A percentile compares a stretch with the other conserved stretches of the same genome.
Conservation (phyloP, 2,797 vertebrate species). For the Periparus ater region DNA sequence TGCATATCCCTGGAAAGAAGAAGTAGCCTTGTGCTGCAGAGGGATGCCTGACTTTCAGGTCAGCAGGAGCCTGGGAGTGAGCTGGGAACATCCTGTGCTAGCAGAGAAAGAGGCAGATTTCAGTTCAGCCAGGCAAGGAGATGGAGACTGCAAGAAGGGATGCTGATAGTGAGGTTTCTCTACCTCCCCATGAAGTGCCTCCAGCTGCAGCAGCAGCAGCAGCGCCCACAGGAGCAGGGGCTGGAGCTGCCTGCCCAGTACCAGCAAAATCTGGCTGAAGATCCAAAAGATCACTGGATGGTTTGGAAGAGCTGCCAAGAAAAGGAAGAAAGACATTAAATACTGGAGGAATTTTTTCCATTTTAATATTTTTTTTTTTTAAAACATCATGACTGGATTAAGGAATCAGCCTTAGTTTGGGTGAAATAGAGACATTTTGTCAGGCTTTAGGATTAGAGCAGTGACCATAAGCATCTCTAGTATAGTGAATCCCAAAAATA, state of each 20-base stretch:
- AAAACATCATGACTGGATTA: neutral
- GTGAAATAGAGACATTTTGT: neutral
- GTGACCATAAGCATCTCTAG: neutral
- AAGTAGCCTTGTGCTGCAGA: neutral
- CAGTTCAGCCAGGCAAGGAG: neutral
- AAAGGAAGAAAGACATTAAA: neutral
- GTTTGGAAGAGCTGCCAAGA: slow-evolving; percentile 82
- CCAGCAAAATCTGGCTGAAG: slow-evolving; percentile 90
- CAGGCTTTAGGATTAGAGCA: neutral
- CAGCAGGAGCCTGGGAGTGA: neutral
- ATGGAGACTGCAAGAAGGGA: neutral
- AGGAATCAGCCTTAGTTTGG: neutral
- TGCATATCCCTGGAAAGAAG: slow-evolving; percentile 36
- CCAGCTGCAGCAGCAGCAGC: slow-evolving; percentile 75
- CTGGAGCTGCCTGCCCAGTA: slow-evolving; percentile 78
- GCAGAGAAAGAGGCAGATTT: neutral
- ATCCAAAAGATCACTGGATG: slow-evolving; percentile 89
- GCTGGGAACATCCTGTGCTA: neutral
- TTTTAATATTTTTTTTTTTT: neutral
- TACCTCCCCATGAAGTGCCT: slow-evolving; percentile 92
- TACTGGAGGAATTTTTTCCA: neutral
- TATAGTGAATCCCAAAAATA: neutral
- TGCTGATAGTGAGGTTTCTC: slow-evolving; percentile 28
- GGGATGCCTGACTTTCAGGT: neutral
- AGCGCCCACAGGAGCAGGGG: slow-evolving; percentile 76